Evolutionary conservation across 2,797 vertebrate genomes (phyloP).

Genomic region (Tympanoctomys barrerae): DNA sequence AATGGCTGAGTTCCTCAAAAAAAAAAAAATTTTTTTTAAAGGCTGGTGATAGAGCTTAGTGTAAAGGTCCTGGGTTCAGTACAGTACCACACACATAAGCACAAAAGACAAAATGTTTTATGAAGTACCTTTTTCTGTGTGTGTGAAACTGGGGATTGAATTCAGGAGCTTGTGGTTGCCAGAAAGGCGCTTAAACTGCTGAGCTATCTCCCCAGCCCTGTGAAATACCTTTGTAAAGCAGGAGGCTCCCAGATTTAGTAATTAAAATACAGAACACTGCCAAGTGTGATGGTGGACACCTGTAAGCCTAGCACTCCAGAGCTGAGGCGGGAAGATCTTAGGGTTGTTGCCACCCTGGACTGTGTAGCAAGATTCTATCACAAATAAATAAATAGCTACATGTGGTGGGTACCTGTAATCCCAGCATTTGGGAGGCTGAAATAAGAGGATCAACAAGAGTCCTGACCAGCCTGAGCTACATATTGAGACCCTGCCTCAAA

Average conservation of each 20-base stretch:
- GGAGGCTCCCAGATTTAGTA: not conserved
- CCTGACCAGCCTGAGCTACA: not conserved
- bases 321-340: not conserved
- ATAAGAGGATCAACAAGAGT: not conserved
- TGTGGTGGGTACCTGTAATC: not conserved
- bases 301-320: not conserved
- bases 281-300: not conserved
- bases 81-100: not conserved
- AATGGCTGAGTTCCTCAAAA: constrained; percentile 85
- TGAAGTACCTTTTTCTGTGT: not conserved
- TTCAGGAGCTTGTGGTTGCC: no score
- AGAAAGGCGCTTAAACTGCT: no score
- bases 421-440: not conserved
- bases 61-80: not conserved
- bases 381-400: not conserved
- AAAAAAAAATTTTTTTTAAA: not conserved
- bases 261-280: not conserved
- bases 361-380: not conserved
- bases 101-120: not conserved
- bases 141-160: no score
- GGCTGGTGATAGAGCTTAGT: not conserved
- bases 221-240: not conserved
- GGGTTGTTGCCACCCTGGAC: not conserved
- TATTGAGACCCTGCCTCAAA: not conserved
- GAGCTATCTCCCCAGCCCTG: no score